Conservation (phyloP, 2,113 vertebrate species). For the Lophotis ruficrista region DNA sequence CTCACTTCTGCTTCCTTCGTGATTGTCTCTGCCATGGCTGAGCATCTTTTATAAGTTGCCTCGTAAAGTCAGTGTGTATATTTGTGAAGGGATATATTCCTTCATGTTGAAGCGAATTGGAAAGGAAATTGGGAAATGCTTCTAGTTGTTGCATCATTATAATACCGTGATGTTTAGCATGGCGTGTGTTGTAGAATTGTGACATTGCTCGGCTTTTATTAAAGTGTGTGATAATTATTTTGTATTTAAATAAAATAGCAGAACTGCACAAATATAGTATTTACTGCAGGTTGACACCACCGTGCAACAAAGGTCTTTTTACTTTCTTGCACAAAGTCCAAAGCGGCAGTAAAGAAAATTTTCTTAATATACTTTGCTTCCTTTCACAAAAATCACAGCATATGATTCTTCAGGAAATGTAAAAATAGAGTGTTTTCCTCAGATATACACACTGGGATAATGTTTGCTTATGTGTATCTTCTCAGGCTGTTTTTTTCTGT, state of each 20-base stretch:
- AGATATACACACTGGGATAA: slow-evolving; percentile 6
- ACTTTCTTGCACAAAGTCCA: background rate
- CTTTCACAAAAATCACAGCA: slow-evolving; percentile 22
- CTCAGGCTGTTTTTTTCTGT: background rate
- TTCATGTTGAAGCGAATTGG: background rate
- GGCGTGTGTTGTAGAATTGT: background rate
- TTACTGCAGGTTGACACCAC: slow-evolving; percentile 42
- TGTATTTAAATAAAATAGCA: slow-evolving; percentile 56
- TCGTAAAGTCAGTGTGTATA: background rate
- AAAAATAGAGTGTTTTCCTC: slow-evolving; percentile 35
- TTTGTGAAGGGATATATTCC: background rate
- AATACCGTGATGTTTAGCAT: slow-evolving; percentile 35
- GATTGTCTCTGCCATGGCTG: background rate
- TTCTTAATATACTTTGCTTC: background rate
- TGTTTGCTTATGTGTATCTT: background rate
- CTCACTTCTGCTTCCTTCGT: background rate
- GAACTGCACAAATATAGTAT: slow-evolving; percentile 40
- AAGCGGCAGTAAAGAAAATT: background rate
- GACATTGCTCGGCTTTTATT: slow-evolving; percentile 41
- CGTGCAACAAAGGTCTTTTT: slow-evolving; percentile 40
- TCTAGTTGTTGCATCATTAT: slow-evolving; percentile 2
- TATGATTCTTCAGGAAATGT: slow-evolving; percentile 32
- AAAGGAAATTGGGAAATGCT: slow-evolving; percentile 35
- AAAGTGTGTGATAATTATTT: slow-evolving; percentile 48
- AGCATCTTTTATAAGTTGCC: background rate